Evolutionary conservation across 2,113 vertebrate species (phyloP), one percentile per base, ranked within the genome.

Genomic region (Phylloscopus whistleri): DNA sequence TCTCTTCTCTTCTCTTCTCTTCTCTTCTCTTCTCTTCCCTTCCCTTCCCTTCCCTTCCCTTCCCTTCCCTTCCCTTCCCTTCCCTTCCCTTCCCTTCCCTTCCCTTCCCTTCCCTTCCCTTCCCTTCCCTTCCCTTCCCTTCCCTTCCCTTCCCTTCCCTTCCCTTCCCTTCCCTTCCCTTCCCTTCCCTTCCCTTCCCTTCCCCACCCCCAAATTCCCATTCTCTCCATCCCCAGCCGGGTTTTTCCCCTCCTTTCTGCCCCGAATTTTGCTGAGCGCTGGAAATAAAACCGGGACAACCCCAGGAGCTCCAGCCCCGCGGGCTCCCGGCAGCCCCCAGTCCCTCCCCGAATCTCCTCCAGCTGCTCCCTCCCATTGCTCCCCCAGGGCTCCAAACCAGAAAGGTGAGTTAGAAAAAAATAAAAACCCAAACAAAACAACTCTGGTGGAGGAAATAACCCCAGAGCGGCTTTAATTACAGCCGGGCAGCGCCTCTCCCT

Each of bases 311-410:
- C 7, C 56, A 69, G 19, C 27, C 37, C 64, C 0, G 0, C 8
- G 88, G 35, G 59, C 37, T 75, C 67, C 39, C 33, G 55, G 7
- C 73, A 60, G 70, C 67, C 49, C 52, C 27, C 43, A 17, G 78
- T 49, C 22, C n/a, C 9, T 49, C 59, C 84, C 2, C 0, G 10
- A 8, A 27, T 52, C 93, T 28, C 39, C 39, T 41, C 39, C 39
- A 41, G 39, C 39, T 41, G 39, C 10, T 11, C 16, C 21, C 79
- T 41, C n/a, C 69, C 81, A 81, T 46, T 92, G 72, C 90, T 87
- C 37, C 94, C 94, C 1, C 58, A 16, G 94, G 93, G 74, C 66
- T 95, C 58, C 91, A 95, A 97, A 96, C 95, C 87, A 76, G 96
- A 96, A 94, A 93, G 66, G 44, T 53, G 16, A 96, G 93, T 84